A percentile compares a stretch with the other conserved stretches of the same genome.
Evolutionary conservation across 2,113 vertebrate genomes (phyloP).

Genomic region (Oncorhynchus keta): DNA sequence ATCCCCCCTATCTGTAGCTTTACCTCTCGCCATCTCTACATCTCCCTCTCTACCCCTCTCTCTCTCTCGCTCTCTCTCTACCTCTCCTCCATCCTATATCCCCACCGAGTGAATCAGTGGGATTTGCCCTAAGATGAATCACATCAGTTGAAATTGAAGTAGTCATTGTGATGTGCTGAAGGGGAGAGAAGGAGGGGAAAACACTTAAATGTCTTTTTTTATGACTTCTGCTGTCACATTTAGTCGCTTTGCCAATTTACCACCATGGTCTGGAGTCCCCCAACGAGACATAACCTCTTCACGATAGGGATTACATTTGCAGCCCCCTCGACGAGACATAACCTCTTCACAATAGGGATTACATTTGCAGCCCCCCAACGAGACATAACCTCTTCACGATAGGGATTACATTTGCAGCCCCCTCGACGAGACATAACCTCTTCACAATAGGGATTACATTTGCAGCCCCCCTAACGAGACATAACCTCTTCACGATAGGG

Average conservation of each 20-base stretch:
- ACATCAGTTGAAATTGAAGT: constrained; percentile 63
- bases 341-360: no score
- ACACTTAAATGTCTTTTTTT: constrained; percentile 53
- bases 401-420: no score
- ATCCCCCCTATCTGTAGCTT: no score
- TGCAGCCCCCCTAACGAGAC: no score
- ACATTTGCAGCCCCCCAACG: no score
- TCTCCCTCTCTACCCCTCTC: no score
- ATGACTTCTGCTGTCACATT: constrained; percentile 70
- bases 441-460: no score
- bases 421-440: no score
- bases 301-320: neutral
- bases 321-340: no score
- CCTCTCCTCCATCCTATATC: constrained; percentile 53
- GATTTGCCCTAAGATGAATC: constrained; percentile 56
- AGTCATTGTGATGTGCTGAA: constrained; percentile 63
- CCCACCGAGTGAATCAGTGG: constrained; percentile 35
- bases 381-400: no score
- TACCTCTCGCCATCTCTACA: no score
- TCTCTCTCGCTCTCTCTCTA: neutral
- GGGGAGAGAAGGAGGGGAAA: constrained; percentile 41
- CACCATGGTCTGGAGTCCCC: constrained; percentile 44
- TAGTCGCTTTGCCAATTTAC: constrained; percentile 73
- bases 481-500: no score
- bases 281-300: neutral